These are phyloP conservation scores for Cephalopachus bancanus DNA, from an alignment of 2,797 vertebrate species.

Conservation along the genomic window DNA sequence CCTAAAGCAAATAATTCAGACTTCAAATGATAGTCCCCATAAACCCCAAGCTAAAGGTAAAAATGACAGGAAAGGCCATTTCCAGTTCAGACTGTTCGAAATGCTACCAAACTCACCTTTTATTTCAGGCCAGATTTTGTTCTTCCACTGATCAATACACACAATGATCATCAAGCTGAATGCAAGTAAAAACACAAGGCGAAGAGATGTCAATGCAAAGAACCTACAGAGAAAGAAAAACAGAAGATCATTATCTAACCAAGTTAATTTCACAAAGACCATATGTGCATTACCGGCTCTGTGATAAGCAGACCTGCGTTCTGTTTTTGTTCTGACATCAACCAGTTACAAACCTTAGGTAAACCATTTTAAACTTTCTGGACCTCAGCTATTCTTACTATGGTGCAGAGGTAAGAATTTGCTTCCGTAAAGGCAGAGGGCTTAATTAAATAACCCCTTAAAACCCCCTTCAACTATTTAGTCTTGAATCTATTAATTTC, in stretches of 20 bases:
- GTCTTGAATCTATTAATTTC: slow-evolving; percentile 37
- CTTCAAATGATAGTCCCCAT: background rate
- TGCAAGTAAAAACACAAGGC: slow-evolving; percentile 94
- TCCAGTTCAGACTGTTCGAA: slow-evolving; percentile 10
- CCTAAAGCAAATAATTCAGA: slow-evolving; percentile 46
- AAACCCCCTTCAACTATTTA: background rate
- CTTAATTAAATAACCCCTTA: slow-evolving; percentile 32
- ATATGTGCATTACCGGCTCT: background rate
- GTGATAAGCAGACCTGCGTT: background rate
- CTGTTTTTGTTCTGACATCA: background rate
- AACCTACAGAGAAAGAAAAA: slow-evolving; percentile 90
- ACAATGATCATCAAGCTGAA: slow-evolving; percentile 91
- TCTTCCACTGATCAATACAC: slow-evolving; percentile 96
- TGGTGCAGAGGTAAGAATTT: background rate
- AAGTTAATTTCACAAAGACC: background rate
- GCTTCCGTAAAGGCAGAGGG: slow-evolving; percentile 23
- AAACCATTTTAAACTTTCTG: background rate
- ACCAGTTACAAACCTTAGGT: background rate
- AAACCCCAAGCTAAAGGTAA: slow-evolving; percentile 6
- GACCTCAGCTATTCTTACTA: background rate
- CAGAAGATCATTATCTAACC: background rate
- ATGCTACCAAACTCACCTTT: slow-evolving; percentile 89
- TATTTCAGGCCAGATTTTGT: slow-evolving; percentile 96
- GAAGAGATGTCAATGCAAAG: slow-evolving; percentile 95
- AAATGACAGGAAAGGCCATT: slow-evolving; percentile 31